Evolutionary conservation across 1,140 invertebrate genomes (phyloP).

Genomic region (Ceratosolen solmsi): DNA sequence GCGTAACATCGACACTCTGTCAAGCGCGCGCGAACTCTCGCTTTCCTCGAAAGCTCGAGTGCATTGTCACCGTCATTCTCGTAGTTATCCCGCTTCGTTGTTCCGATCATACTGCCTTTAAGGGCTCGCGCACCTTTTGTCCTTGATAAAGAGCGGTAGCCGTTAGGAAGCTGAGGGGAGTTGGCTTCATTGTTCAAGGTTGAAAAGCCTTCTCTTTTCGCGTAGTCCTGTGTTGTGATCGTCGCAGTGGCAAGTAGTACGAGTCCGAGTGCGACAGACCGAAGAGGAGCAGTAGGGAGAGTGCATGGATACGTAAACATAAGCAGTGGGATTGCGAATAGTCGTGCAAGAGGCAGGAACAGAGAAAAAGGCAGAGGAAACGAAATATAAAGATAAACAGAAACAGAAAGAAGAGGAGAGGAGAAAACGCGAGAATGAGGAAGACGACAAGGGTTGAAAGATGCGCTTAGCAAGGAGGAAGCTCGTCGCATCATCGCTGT

Average conservation of each 20-base stretch:
- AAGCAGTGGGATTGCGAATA: neutral
- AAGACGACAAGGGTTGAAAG: conserved; percentile 20
- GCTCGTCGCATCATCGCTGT: neutral
- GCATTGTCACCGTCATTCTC: conserved; percentile 2
- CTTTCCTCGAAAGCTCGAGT: neutral
- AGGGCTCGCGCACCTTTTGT: neutral
- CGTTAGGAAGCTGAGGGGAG: no score
- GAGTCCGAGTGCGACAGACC: conserved; percentile 43
- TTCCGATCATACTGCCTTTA: neutral
- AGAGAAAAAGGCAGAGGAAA: neutral
- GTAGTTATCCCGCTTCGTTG: neutral
- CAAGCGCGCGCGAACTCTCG: conserved; percentile 5
- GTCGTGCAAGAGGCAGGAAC: neutral
- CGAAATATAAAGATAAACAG: neutral
- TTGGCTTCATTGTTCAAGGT: neutral
- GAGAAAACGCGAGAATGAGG: neutral
- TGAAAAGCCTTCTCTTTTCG: conserved; percentile 12
- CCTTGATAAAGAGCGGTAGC: neutral
- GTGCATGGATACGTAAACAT: neutral
- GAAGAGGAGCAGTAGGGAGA: neutral
- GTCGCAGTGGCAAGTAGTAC: conserved; percentile 39
- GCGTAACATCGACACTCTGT: neutral
- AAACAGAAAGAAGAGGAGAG: neutral
- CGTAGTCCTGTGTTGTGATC: neutral
- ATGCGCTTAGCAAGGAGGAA: conserved; percentile 5